A percentile compares a stretch with the other conserved stretches of the same genome.
Evolutionary conservation across 2,797 vertebrate species (phyloP).

Genomic region (Eremophila alpestris): DNA sequence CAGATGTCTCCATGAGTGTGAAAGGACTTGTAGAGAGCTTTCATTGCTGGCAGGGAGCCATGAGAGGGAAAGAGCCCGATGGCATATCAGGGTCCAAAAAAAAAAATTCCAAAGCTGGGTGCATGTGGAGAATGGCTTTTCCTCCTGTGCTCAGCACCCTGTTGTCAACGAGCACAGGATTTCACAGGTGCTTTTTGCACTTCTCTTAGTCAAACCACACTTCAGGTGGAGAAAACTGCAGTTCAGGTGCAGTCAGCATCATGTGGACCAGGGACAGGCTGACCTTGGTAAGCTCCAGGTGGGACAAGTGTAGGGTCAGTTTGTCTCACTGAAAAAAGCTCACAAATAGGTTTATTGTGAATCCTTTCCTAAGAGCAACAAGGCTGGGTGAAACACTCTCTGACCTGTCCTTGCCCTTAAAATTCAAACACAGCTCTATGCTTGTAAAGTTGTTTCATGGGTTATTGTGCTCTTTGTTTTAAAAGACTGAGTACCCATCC

Average conservation of each 20-base stretch:
- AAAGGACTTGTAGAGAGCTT: background rate
- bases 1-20: background rate
- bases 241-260: background rate
- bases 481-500: background rate
- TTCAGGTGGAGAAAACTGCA: background rate
- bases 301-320: background rate
- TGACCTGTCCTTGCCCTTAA: background rate
- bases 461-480: background rate
- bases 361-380: background rate
- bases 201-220: background rate
- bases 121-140: background rate
- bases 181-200: background rate
- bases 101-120: background rate
- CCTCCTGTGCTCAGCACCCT: accelerated
- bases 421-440: background rate
- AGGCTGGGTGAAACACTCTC: background rate
- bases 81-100: background rate
- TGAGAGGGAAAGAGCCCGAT: background rate
- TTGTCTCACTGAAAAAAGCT: background rate
- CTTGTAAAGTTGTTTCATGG: background rate
- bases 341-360: background rate
- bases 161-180: background rate
- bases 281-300: background rate
- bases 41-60: background rate
- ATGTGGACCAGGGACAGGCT: background rate